A percentile compares a stretch with the other conserved stretches of the same genome.
These are phyloP conservation scores for Montipora foliosa DNA, from an alignment of 64 coral and sea anemone species.

Conservation along the genomic window DNA sequence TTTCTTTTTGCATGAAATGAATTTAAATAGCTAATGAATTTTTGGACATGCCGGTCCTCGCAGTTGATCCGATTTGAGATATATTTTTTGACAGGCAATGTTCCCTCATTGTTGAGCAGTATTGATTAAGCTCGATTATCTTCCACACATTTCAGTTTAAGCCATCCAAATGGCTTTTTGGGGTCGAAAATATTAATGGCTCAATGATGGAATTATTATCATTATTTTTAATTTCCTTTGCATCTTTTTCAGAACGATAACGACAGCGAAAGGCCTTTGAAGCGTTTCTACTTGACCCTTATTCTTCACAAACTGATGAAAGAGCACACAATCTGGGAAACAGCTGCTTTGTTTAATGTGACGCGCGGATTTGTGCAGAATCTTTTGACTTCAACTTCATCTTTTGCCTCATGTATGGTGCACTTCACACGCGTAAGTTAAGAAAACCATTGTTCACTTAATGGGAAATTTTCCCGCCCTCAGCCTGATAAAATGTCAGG, in stretches of 20 bases:
- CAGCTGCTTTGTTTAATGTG: conserved; percentile 73
- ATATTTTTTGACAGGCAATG: not conserved
- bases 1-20: too few relatives aligned
- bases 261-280: conserved; percentile 42
- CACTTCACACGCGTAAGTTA: conserved; percentile 84
- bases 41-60: too few relatives aligned
- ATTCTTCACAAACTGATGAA: conserved; percentile 90
- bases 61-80: not conserved
- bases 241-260: not conserved
- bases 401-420: conserved; percentile 91
- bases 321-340: conserved; percentile 80
- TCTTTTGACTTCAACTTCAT: conserved; percentile 84
- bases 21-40: too few relatives aligned
- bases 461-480: too few relatives aligned
- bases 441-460: too few relatives aligned
- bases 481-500: too few relatives aligned
- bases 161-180: not conserved
- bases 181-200: not conserved
- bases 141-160: too few relatives aligned
- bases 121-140: too few relatives aligned
- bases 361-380: conserved; percentile 95
- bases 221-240: not conserved
- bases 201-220: not conserved
- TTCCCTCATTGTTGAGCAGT: not conserved
- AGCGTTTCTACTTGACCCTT: conserved; percentile 86